These are phyloP conservation scores for Conger conger DNA, from an alignment of 2,113 vertebrate genomes.

Conservation along the genomic window DNA sequence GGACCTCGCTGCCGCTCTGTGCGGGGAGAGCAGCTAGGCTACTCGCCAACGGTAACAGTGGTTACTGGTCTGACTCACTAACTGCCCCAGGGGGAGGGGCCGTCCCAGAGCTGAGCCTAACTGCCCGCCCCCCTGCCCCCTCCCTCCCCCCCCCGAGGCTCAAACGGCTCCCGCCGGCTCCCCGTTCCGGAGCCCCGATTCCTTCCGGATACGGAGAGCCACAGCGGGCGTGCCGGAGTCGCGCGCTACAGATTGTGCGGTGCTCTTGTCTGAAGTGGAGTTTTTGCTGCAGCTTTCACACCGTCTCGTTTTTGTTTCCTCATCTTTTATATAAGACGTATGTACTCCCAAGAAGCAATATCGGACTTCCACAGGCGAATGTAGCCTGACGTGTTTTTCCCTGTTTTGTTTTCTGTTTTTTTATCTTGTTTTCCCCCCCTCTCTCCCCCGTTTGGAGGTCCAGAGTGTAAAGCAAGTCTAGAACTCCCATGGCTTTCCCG, in stretches of 20 bases:
- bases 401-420: conserved; percentile 47
- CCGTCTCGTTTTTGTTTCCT: conserved; percentile 28
- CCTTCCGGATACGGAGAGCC: conserved; percentile 19
- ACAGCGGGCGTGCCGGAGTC: conserved; percentile 38
- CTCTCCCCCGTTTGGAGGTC: conserved; percentile 11
- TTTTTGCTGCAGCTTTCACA: conserved; percentile 50
- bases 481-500: conserved; percentile 35
- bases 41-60: too few relatives aligned
- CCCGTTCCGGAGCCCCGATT: neutral
- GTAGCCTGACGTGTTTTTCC: conserved; percentile 37
- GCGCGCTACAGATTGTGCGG: conserved; percentile 23
- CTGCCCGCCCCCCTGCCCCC: conserved; percentile 6
- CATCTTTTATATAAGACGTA: conserved; percentile 28
- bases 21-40: conserved; percentile 67
- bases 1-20: conserved; percentile 71
- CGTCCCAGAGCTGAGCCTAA: conserved; percentile 34
- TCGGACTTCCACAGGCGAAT: conserved; percentile 30
- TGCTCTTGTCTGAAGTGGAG: conserved; percentile 46
- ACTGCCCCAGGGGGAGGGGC: conserved; percentile 33
- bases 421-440: conserved; percentile 26
- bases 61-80: conserved; percentile 36
- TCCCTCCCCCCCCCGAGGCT: neutral
- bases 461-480: conserved; percentile 24
- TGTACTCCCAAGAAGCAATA: conserved; percentile 27
- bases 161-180: conserved; percentile 15